These are phyloP conservation scores for Melanostigma gelatinosum DNA, from an alignment of 2,113 vertebrate genomes.

Conservation along the genomic window DNA sequence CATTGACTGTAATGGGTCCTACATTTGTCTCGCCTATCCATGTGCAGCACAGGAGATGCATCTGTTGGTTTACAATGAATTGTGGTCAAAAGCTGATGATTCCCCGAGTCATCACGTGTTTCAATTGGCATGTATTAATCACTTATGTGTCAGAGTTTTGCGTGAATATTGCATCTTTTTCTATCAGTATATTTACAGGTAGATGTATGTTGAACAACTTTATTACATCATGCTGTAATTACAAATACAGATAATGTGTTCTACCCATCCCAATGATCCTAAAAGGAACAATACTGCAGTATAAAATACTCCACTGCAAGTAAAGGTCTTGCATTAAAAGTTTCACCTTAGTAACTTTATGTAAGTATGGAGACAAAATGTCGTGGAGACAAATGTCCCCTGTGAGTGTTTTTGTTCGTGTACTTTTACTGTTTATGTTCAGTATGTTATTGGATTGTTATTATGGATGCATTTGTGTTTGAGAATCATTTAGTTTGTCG, in stretches of 20 bases:
- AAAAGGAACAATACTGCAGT: no score
- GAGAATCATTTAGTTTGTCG: not conserved
- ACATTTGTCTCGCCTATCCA: not conserved
- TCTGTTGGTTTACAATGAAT: not conserved
- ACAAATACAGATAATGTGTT: not conserved
- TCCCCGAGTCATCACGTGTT: not conserved
- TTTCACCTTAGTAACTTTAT: not conserved
- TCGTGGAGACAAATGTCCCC: not conserved
- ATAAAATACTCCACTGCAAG: not conserved
- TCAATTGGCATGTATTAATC: not conserved
- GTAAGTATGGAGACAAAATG: not conserved
- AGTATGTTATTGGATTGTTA: not conserved
- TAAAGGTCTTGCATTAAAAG: not conserved
- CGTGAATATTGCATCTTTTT: not conserved
- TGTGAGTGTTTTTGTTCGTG: not conserved
- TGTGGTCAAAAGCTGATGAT: not conserved
- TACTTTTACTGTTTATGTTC: no score
- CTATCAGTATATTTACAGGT: not conserved
- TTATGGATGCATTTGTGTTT: not conserved
- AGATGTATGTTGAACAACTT: not conserved
- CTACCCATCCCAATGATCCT: no score
- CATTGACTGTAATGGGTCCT: not conserved
- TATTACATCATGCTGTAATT: not conserved
- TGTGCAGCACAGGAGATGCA: not conserved
- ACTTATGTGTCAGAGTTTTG: not conserved